Conservation (phyloP, 2,888 invertebrate genomes). For the Emmelina monodactyla region DNA sequence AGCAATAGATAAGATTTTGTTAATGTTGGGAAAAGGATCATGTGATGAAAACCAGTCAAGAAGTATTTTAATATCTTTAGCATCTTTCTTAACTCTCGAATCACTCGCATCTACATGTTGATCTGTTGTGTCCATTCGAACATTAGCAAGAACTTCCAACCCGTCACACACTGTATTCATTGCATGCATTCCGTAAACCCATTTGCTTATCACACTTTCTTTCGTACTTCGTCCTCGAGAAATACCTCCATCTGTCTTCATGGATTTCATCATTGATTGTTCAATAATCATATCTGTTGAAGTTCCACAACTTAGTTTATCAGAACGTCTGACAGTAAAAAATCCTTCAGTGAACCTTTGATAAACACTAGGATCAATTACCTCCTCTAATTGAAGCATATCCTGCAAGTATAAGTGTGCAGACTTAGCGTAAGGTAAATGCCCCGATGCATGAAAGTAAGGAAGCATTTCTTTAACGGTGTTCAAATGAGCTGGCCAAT, state of each 20-base stretch:
- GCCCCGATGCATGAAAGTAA: slow-evolving; percentile 7
- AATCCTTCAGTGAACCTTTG: slow-evolving; percentile 25
- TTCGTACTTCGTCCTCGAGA: slow-evolving; percentile 31
- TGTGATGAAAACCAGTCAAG: too few relatives aligned
- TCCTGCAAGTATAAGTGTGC: slow-evolving; percentile 17
- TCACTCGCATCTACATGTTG: slow-evolving; percentile 33
- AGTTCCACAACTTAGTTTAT: slow-evolving; percentile 25
- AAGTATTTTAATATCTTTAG: slow-evolving; percentile 19
- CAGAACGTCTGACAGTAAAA: slow-evolving; percentile 14
- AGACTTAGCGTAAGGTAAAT: slow-evolving; percentile 17
- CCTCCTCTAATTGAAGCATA: slow-evolving; percentile 19
- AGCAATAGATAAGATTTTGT: too few relatives aligned
- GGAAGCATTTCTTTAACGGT: slow-evolving; percentile 5
- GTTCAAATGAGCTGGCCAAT: slow-evolving; percentile 2
- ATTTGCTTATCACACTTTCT: slow-evolving; percentile 32
- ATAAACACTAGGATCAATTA: slow-evolving; percentile 22
- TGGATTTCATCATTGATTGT: slow-evolving; percentile 25
- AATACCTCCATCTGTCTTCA: slow-evolving; percentile 33
- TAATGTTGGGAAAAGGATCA: too few relatives aligned
- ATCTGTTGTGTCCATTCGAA: slow-evolving; percentile 24
- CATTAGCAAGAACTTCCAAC: slow-evolving; percentile 24
- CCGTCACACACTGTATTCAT: slow-evolving; percentile 22
- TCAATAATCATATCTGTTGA: slow-evolving; percentile 32
- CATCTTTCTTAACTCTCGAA: slow-evolving; percentile 25
- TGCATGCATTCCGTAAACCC: slow-evolving; percentile 19